Percentiles rank a stretch among this genome's conserved stretches.
Conservation (phyloP, 1,140 invertebrate genomes). For the Subanguina moxae region DNA sequence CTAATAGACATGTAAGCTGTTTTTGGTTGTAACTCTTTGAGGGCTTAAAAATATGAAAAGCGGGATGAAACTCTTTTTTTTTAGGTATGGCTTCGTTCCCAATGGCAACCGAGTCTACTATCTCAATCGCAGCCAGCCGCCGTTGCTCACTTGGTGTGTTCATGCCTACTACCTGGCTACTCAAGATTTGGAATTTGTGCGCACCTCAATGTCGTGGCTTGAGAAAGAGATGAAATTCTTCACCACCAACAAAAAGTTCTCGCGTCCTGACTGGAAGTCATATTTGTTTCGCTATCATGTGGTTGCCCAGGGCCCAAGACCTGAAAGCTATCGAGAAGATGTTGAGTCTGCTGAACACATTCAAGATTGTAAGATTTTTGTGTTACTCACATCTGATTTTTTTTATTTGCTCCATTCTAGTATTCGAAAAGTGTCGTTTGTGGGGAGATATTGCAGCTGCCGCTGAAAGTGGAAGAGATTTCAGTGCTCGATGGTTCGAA, state of each 20-base stretch:
- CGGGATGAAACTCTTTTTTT: slow-evolving; percentile 11
- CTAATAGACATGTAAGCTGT: slow-evolving; percentile 41
- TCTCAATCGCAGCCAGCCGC: slow-evolving; percentile 76
- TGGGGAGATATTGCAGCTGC: slow-evolving; percentile 81
- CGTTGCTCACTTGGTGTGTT: slow-evolving; percentile 77
- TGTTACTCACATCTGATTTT: background rate
- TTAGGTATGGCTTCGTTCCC: slow-evolving; percentile 71
- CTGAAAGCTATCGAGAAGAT: slow-evolving; percentile 80
- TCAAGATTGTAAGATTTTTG: slow-evolving; percentile 11
- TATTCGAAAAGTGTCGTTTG: slow-evolving; percentile 65
- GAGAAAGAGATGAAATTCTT: slow-evolving; percentile 70
- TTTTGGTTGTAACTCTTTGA: background rate
- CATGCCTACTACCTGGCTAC: slow-evolving; percentile 70
- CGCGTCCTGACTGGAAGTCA: slow-evolving; percentile 64
- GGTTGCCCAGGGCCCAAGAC: slow-evolving; percentile 67
- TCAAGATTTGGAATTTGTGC: slow-evolving; percentile 69
- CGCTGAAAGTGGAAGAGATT: slow-evolving; percentile 90
- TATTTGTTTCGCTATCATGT: slow-evolving; percentile 64
- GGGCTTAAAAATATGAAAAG: slow-evolving; percentile 4
- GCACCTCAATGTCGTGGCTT: slow-evolving; percentile 68
- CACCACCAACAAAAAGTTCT: slow-evolving; percentile 66
- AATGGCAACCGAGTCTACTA: slow-evolving; percentile 87
- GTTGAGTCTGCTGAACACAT: slow-evolving; percentile 45
- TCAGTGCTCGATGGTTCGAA: slow-evolving; percentile 83
- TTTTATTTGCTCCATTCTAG: background rate